Evolutionary conservation across 2,113 vertebrate genomes (phyloP).

Genomic region (Struthio camelus): DNA sequence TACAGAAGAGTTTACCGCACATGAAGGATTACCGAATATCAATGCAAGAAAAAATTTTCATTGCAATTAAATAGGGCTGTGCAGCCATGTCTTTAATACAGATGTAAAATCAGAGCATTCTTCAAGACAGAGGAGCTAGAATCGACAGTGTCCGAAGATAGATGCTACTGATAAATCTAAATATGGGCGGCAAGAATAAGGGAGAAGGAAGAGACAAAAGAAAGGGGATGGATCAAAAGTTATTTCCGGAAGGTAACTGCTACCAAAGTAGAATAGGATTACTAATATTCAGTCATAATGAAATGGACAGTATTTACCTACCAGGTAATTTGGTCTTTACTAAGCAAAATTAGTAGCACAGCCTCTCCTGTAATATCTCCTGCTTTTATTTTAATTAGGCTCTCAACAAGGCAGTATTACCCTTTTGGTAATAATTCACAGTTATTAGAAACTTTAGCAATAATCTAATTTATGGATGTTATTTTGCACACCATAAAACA

Average conservation of each 20-base stretch:
- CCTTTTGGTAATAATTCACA: neutral
- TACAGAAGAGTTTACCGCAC: neutral
- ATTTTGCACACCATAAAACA: neutral
- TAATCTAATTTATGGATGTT: fast-evolving
- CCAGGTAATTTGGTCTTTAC: neutral
- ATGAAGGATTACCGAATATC: neutral
- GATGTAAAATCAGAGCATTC: neutral
- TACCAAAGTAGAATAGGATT: neutral
- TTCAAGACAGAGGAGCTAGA: neutral
- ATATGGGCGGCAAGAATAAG: neutral
- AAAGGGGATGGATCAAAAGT: neutral
- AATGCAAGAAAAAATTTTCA: neutral
- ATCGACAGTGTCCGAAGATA: neutral
- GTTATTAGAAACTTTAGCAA: neutral
- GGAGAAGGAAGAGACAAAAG: neutral
- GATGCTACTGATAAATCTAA: conserved; percentile 9
- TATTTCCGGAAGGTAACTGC: neutral
- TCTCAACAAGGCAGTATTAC: neutral
- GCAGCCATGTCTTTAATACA: neutral
- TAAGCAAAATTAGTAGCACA: neutral
- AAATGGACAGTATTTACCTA: neutral
- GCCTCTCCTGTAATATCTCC: neutral
- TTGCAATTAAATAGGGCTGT: neutral
- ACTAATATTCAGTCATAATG: neutral
- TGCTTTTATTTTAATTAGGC: neutral